These are phyloP conservation scores for Oncorhynchus masou DNA, from an alignment of 2,113 vertebrate species.

Conservation along the genomic window DNA sequence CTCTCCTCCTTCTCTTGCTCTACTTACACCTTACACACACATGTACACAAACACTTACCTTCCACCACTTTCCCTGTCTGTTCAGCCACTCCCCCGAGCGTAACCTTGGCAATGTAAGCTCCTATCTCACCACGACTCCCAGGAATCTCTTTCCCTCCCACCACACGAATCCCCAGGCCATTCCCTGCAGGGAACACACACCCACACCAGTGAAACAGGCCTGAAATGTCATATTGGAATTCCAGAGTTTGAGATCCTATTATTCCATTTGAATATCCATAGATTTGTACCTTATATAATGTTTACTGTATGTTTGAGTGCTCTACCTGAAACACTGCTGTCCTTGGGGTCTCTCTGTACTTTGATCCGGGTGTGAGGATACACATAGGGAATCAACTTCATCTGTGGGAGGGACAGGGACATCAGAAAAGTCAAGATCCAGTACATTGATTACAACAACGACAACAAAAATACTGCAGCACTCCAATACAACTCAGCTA, in stretches of 20 bases:
- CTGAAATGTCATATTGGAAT: background rate
- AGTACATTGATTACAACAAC: no score
- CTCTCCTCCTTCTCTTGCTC: background rate
- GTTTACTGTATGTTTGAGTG: background rate
- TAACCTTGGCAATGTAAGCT: slow-evolving; percentile 92
- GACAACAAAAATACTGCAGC: no score
- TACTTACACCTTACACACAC: no score
- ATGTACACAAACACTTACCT: slow-evolving; percentile 77
- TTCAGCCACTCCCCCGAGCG: slow-evolving; percentile 88
- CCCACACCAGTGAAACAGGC: slow-evolving; percentile 6
- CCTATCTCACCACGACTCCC: slow-evolving; percentile 88
- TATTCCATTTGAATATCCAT: background rate
- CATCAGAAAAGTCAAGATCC: slow-evolving; percentile 13
- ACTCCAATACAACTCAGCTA: no score
- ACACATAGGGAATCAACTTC: slow-evolving; percentile 86
- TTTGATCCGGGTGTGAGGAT: slow-evolving; percentile 87
- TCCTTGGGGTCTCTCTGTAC: slow-evolving; percentile 89
- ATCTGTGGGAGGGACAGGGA: slow-evolving; percentile 72
- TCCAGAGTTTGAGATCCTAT: background rate
- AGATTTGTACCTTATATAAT: background rate
- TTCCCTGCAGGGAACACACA: slow-evolving; percentile 76
- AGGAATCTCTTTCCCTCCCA: slow-evolving; percentile 96
- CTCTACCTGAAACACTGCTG: slow-evolving; percentile 90
- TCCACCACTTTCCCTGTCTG: slow-evolving; percentile 87
- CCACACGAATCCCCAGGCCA: slow-evolving; percentile 90